Conservation (phyloP, 2,888 invertebrate genomes). For the Torymus tubicola region DNA sequence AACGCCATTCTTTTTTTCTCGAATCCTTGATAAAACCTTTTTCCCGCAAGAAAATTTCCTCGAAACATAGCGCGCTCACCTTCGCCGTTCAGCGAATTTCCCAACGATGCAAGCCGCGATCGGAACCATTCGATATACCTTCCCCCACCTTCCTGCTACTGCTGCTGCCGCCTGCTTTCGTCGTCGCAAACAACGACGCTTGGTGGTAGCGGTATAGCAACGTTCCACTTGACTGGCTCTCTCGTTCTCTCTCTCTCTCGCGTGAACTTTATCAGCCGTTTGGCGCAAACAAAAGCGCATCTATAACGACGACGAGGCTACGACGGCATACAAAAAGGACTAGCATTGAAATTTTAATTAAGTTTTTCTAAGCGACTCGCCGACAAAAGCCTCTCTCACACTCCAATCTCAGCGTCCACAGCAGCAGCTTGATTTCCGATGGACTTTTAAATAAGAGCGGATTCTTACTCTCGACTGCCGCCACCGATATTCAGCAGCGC, state of each 20-base stretch:
- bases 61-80: too few relatives aligned
- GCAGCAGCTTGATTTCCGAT: slow-evolving; percentile 58
- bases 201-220: too few relatives aligned
- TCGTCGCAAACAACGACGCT: background rate
- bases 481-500: background rate
- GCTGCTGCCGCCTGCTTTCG: too few relatives aligned
- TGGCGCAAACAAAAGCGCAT: background rate
- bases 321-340: background rate
- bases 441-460: slow-evolving; percentile 60
- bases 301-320: background rate
- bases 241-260: background rate
- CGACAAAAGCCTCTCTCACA: slow-evolving; percentile 2
- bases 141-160: background rate
- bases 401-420: too few relatives aligned
- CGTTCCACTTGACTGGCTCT: background rate
- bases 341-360: slow-evolving; percentile 42
- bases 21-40: too few relatives aligned
- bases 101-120: too few relatives aligned
- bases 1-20: too few relatives aligned
- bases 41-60: too few relatives aligned
- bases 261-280: slow-evolving; percentile 3
- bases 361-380: slow-evolving; percentile 35
- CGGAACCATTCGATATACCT: too few relatives aligned
- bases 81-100: too few relatives aligned
- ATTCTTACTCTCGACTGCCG: background rate